Percentiles rank a stretch among this genome's conserved stretches.
phyloP scores from a whole-genome alignment of 2,888 invertebrate genomes.

The Dolomedes plantarius region DNA sequence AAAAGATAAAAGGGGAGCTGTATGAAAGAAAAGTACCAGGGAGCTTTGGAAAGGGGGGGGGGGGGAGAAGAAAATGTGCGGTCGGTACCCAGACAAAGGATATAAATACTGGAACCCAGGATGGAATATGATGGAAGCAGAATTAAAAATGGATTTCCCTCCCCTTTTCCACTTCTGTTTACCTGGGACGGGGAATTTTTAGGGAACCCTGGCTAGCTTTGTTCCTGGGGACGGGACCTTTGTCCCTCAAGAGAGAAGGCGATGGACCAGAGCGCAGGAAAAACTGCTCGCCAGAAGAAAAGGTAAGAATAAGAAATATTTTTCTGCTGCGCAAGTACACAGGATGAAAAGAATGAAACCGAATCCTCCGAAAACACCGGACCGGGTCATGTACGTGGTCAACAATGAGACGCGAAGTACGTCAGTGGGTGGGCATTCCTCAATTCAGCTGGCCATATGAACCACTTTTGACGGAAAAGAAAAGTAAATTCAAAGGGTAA shows the following conservation, averaged over 20 bases:
- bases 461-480: too few relatives aligned
- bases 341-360: background rate
- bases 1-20: constrained; percentile 4
- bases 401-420: too few relatives aligned
- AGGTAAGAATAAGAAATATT: constrained; percentile 1
- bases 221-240: constrained; percentile 1
- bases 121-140: constrained; percentile 20
- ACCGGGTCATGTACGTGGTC: background rate
- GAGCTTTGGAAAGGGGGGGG: too few relatives aligned
- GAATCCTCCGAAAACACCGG: background rate
- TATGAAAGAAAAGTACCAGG: too few relatives aligned
- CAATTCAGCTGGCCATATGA: too few relatives aligned
- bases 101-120: constrained; percentile 36
- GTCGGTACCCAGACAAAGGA: constrained; percentile 49
- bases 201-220: background rate
- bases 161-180: constrained; percentile 33
- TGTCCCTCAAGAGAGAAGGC: constrained; percentile 18
- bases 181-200: background rate
- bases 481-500: too few relatives aligned
- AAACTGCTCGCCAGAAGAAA: background rate
- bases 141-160: constrained; percentile 59
- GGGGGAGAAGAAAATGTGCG: constrained; percentile 21
- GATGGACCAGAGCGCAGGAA: constrained; percentile 2
- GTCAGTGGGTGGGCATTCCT: too few relatives aligned
- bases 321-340: background rate